Evolutionary conservation across 2,113 vertebrate genomes (phyloP).

Genomic region (Cynocephalus volans): DNA sequence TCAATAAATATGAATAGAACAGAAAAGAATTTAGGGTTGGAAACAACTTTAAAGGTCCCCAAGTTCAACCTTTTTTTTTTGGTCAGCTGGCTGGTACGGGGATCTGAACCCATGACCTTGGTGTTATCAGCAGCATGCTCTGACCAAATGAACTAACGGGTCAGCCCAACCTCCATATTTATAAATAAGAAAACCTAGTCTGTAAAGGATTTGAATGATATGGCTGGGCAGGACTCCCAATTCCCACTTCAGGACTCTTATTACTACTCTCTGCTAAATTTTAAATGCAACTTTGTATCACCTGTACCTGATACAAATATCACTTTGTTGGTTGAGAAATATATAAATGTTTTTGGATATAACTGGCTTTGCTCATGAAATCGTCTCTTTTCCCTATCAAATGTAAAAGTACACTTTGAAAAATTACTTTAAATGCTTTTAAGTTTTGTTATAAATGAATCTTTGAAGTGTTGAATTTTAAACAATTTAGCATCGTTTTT

Average conservation of each 20-base stretch:
- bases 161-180: not conserved
- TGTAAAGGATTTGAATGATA: not conserved
- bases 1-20: not conserved
- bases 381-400: constrained; percentile 7
- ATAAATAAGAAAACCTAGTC: not conserved
- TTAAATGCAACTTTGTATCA: not conserved
- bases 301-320: not conserved
- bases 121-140: too few relatives aligned
- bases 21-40: not conserved
- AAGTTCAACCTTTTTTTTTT: not conserved
- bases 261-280: not conserved
- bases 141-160: too few relatives aligned
- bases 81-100: too few relatives aligned
- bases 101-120: too few relatives aligned
- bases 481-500: not conserved
- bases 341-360: not conserved
- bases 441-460: constrained; percentile 31
- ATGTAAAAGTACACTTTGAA: constrained; percentile 13
- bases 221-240: not conserved
- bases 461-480: constrained; percentile 57
- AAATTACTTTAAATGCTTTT: constrained; percentile 64
- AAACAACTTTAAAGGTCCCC: not conserved
- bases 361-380: not conserved
- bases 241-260: too few relatives aligned
- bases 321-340: not conserved